Percentiles rank a stretch among this genome's conserved stretches.
These are phyloP conservation scores for Tetropium fuscum DNA, from an alignment of 2,888 invertebrate species.

Conservation along the genomic window DNA sequence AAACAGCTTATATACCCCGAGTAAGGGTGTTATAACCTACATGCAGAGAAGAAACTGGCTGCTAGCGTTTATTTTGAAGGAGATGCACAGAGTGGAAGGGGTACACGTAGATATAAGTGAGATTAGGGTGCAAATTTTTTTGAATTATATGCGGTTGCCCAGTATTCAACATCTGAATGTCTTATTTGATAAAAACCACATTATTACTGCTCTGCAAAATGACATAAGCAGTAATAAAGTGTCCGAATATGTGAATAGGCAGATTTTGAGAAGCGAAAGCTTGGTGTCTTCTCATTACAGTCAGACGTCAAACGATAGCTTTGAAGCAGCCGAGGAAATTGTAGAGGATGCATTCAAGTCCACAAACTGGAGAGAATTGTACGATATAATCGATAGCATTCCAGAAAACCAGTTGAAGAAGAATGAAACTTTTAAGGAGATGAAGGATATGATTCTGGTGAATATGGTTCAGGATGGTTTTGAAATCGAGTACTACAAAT, in stretches of 20 bases:
- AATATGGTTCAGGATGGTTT: conserved; percentile 70
- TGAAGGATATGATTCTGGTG: conserved; percentile 72
- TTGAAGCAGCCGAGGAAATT: conserved; percentile 58
- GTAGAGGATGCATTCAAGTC: conserved; percentile 54
- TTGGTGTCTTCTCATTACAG: conserved; percentile 34
- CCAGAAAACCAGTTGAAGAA: conserved; percentile 70
- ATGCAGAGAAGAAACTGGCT: conserved; percentile 77
- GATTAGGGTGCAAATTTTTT: conserved; percentile 70
- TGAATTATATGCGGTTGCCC: conserved; percentile 71
- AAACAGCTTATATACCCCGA: conserved; percentile 62
- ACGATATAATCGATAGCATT: conserved; percentile 69
- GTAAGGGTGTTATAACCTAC: conserved; percentile 71
- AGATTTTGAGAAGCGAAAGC: conserved; percentile 48
- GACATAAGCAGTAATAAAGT: conserved; percentile 69
- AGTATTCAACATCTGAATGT: conserved; percentile 70
- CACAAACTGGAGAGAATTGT: conserved; percentile 62
- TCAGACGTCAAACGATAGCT: conserved; percentile 45
- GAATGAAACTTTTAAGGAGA: conserved; percentile 68
- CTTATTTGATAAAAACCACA: conserved; percentile 70
- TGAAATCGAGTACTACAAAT: conserved; percentile 67
- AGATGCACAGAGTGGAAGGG: conserved; percentile 71
- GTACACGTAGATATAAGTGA: conserved; percentile 66
- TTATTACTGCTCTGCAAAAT: conserved; percentile 71
- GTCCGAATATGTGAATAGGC: conserved; percentile 65
- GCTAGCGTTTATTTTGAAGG: conserved; percentile 75